Conservation (phyloP, 2,888 invertebrate species). For the Cordilura impudica region DNA sequence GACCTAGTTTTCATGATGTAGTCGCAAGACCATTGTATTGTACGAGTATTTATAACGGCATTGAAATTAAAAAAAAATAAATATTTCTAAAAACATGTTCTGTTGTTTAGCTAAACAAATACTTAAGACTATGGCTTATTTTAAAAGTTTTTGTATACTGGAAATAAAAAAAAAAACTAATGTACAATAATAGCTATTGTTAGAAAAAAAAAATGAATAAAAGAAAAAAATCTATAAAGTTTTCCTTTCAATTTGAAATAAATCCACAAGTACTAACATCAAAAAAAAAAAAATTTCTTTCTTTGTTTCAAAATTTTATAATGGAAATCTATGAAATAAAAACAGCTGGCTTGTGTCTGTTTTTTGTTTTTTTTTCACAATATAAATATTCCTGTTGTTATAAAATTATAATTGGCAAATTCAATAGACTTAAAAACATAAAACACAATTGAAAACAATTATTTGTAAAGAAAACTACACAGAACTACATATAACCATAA, state of each 20-base stretch:
- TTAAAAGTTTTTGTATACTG: background rate
- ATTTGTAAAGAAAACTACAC: background rate
- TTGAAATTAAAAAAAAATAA: slow-evolving; percentile 22
- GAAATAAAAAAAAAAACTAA: slow-evolving; percentile 3
- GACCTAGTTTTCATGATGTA: slow-evolving; percentile 10
- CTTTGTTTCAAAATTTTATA: background rate
- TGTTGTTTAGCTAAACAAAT: slow-evolving; percentile 10
- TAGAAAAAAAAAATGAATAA: background rate
- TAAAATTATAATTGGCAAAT: background rate
- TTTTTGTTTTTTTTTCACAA: background rate
- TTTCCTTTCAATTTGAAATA: no score
- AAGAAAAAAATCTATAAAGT: background rate
- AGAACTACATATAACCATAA: slow-evolving; percentile 3
- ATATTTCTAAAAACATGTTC: slow-evolving; percentile 18
- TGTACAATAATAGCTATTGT: background rate
- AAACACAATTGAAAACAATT: background rate
- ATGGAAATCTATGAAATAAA: background rate
- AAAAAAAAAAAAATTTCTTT: background rate
- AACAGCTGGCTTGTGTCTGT: background rate
- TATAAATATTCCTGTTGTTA: background rate
- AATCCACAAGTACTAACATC: no score
- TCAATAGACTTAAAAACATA: background rate
- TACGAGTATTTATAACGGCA: slow-evolving; percentile 16
- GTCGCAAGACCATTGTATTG: background rate
- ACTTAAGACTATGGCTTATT: slow-evolving; percentile 6